phyloP scores from a whole-genome alignment of 2,797 vertebrate species.

The Cyclopterus lumpus region DNA sequence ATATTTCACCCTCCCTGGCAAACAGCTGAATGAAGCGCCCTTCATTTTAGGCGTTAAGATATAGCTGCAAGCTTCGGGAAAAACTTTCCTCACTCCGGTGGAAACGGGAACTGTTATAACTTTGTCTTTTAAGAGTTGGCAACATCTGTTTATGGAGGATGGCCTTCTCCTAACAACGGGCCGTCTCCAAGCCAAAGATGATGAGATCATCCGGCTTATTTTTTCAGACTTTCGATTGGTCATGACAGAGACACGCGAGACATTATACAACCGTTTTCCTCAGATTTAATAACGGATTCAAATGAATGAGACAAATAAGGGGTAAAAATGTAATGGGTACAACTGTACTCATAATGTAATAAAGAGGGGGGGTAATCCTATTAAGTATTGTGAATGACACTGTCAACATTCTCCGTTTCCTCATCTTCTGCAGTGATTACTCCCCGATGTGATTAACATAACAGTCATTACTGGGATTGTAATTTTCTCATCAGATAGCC shows the following conservation, averaged over 20 bases:
- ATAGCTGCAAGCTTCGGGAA: too few relatives aligned
- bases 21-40: too few relatives aligned
- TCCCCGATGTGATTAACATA: slow-evolving; percentile 1
- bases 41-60: too few relatives aligned
- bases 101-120: too few relatives aligned
- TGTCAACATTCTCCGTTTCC: background rate
- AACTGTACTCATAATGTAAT: background rate
- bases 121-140: too few relatives aligned
- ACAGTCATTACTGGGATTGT: slow-evolving; percentile 3
- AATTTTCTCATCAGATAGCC: background rate
- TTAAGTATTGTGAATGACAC: background rate
- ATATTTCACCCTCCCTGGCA: too few relatives aligned
- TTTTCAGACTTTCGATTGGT: background rate
- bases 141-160: too few relatives aligned
- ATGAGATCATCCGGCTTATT: background rate
- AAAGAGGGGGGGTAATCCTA: background rate
- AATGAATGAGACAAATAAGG: background rate
- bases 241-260: background rate
- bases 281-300: background rate
- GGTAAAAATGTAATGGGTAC: background rate
- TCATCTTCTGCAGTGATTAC: background rate
- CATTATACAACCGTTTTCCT: background rate
- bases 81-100: background rate
- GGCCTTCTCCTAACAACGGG: background rate
- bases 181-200: background rate